phyloP scores from a whole-genome alignment of 2,797 vertebrate species.

The Cyclopterus lumpus region DNA sequence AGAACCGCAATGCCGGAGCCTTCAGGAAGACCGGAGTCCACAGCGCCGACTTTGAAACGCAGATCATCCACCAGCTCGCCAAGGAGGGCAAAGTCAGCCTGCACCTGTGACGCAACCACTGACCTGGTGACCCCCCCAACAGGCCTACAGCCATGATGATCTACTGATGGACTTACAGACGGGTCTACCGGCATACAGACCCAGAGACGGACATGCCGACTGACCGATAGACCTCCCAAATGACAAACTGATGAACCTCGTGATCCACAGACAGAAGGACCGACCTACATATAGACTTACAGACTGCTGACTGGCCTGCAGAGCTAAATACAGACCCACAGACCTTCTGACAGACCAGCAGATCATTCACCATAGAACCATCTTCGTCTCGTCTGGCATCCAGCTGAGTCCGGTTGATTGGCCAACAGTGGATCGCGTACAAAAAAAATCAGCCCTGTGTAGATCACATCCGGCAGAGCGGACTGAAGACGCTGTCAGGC shows the following conservation, averaged over 20 bases:
- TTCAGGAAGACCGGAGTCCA: conserved; percentile 86
- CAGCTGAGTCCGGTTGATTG: not conserved
- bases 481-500: conserved; percentile 5
- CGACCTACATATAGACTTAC: not conserved
- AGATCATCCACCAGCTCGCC: conserved; percentile 72
- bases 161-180: not conserved
- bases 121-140: not conserved
- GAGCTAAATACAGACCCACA: not conserved
- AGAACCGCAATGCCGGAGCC: conserved; percentile 80
- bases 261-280: not conserved
- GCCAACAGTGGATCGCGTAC: not conserved
- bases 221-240: not conserved
- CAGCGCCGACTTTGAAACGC: conserved; percentile 76
- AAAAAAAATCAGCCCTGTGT: not conserved
- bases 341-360: not conserved
- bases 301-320: not conserved
- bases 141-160: not conserved
- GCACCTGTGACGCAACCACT: conserved; percentile 45
- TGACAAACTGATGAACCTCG: not conserved
- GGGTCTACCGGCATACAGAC: not conserved
- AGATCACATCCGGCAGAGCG: not conserved
- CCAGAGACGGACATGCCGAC: not conserved
- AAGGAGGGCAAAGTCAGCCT: conserved; percentile 78
- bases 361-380: conserved; percentile 1
- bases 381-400: not conserved